Percentiles rank a stretch among this genome's conserved stretches.
Evolutionary conservation across 2,888 invertebrate genomes (phyloP).

Genomic region (Heliothis peltigera): DNA sequence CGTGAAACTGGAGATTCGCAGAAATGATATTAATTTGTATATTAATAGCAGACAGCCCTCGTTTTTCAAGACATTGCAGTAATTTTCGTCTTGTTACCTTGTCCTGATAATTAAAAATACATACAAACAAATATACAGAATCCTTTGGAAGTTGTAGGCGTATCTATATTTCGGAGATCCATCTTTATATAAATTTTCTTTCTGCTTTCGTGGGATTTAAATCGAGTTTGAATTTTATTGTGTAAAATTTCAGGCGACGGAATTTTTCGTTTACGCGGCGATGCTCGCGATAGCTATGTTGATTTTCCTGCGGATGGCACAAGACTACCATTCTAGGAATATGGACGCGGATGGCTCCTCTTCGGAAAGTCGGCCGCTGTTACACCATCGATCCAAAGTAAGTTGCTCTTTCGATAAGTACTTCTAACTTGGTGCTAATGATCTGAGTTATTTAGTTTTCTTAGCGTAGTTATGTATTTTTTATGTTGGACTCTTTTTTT

Average conservation of each 20-base stretch:
- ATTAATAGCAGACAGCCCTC: too few relatives aligned
- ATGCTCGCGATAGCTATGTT: conserved; percentile 92
- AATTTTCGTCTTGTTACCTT: too few relatives aligned
- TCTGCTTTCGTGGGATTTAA: conserved; percentile 12
- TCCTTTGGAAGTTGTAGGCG: too few relatives aligned
- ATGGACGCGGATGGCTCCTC: conserved; percentile 82
- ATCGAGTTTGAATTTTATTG: conserved; percentile 40
- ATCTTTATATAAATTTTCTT: conserved; percentile 24
- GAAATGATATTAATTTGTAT: too few relatives aligned
- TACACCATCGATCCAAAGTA: conserved; percentile 81
- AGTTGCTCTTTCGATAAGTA: conserved; percentile 18
- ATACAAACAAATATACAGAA: too few relatives aligned
- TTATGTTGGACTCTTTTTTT: too few relatives aligned
- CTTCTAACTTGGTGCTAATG: neutral
- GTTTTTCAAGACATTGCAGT: neutral
- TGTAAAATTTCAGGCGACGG: conserved; percentile 89
- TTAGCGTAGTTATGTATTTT: too few relatives aligned
- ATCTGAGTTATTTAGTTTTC: neutral
- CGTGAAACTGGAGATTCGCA: neutral
- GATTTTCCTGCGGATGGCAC: conserved; percentile 89
- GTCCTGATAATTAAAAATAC: too few relatives aligned
- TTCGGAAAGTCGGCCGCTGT: conserved; percentile 79
- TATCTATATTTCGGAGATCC: too few relatives aligned
- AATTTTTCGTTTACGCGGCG: conserved; percentile 93
- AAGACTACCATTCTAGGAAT: conserved; percentile 80